A percentile compares a stretch with the other conserved stretches of the same genome.
Conservation (phyloP, 2,113 vertebrate species). For the Phylloscopus trochiloides region DNA sequence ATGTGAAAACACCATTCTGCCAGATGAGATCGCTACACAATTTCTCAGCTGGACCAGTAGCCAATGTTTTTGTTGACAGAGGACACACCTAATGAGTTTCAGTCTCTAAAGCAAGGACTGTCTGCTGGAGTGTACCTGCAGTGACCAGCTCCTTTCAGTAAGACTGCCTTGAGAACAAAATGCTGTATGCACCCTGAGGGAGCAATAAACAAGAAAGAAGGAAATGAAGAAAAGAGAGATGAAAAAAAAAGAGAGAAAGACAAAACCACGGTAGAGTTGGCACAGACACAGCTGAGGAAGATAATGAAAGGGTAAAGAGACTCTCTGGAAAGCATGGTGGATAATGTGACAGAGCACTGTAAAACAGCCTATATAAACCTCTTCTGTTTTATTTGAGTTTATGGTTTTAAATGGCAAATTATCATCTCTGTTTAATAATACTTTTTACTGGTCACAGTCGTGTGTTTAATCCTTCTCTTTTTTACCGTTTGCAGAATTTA, state of each 20-base stretch:
- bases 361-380: neutral
- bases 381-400: neutral
- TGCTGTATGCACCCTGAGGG: neutral
- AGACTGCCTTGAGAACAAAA: neutral
- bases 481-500: neutral
- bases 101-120: neutral
- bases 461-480: conserved; percentile 5
- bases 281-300: neutral
- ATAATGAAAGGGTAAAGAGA: neutral
- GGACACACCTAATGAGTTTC: neutral
- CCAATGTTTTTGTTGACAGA: neutral
- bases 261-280: fast-evolving
- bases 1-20: neutral
- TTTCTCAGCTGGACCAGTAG: neutral
- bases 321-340: neutral
- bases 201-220: neutral
- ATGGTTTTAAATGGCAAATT: neutral
- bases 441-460: neutral
- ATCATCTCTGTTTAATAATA: neutral
- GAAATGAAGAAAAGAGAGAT: neutral
- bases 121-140: neutral
- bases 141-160: neutral
- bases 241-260: neutral
- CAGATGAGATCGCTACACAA: neutral
- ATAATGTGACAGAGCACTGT: fast-evolving